phyloP scores from a whole-genome alignment of 2,797 vertebrate species.

The Poecilia gillii region DNA sequence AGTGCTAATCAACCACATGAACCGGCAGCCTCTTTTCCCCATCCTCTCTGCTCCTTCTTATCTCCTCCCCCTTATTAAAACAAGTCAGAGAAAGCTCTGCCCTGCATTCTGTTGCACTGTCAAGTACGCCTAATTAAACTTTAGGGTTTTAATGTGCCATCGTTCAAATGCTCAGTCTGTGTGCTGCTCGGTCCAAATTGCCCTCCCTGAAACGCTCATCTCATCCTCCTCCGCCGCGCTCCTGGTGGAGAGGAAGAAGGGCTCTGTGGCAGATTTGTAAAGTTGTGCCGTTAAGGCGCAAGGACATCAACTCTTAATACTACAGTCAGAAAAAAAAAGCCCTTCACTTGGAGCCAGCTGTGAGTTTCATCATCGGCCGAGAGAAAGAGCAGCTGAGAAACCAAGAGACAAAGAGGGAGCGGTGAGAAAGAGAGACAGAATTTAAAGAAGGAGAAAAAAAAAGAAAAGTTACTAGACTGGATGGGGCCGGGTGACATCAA shows the following conservation, averaged over 20 bases:
- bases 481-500: constrained; percentile 64
- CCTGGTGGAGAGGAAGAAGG: constrained; percentile 40
- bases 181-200: constrained; percentile 55
- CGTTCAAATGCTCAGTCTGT: constrained; percentile 65
- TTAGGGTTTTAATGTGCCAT: constrained; percentile 72
- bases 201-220: constrained; percentile 57
- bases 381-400: constrained; percentile 24
- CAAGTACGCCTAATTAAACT: constrained; percentile 74
- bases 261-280: constrained; percentile 56
- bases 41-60: constrained; percentile 51
- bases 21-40: constrained; percentile 47
- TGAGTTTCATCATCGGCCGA: constrained; percentile 63
- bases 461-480: constrained; percentile 61
- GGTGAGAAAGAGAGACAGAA: constrained; percentile 36
- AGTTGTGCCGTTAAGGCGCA: constrained; percentile 41
- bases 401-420: constrained; percentile 28
- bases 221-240: constrained; percentile 44
- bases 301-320: constrained; percentile 56
- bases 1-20: constrained; percentile 54
- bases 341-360: constrained; percentile 48
- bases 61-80: constrained; percentile 66
- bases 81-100: constrained; percentile 41
- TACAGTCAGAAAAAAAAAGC: constrained; percentile 63
- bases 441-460: constrained; percentile 12
- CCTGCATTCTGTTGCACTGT: constrained; percentile 71